Conservation (phyloP, 2,888 invertebrate species). For the Cataglyphis cursor region DNA sequence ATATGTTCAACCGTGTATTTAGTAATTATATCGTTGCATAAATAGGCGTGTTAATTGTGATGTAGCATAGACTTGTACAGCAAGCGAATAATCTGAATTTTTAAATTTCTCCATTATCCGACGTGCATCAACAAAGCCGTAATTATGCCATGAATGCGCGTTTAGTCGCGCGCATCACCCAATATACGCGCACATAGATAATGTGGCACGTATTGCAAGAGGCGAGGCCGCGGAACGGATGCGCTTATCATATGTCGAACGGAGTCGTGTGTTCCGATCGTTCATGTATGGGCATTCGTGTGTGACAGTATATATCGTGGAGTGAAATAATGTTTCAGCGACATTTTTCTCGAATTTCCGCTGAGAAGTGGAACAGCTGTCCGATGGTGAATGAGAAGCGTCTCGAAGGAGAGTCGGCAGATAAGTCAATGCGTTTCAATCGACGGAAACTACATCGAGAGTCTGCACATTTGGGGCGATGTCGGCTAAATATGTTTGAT, state of each 20-base stretch:
- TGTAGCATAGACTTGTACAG: not conserved
- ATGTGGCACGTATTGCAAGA: slow-evolving; percentile 54
- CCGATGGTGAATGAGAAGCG: slow-evolving; percentile 24
- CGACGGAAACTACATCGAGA: slow-evolving; percentile 15
- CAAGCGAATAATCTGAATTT: not conserved
- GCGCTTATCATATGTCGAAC: slow-evolving; percentile 36
- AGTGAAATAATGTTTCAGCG: slow-evolving; percentile 50
- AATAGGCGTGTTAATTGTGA: not conserved
- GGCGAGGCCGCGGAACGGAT: slow-evolving; percentile 51
- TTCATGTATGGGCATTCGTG: slow-evolving; percentile 38
- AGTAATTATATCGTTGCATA: not conserved
- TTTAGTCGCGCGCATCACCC: slow-evolving; percentile 38
- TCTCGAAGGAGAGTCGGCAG: slow-evolving; percentile 32
- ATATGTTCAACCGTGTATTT: not conserved
- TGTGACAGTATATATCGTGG: slow-evolving; percentile 44
- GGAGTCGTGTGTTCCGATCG: slow-evolving; percentile 43
- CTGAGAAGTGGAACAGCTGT: slow-evolving; percentile 52
- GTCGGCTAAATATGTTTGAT: slow-evolving; percentile 17
- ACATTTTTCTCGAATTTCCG: slow-evolving; percentile 53
- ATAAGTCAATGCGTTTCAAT: slow-evolving; percentile 22
- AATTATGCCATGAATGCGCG: slow-evolving; percentile 27
- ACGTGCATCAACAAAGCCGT: slow-evolving; percentile 28
- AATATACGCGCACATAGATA: slow-evolving; percentile 38
- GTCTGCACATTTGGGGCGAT: slow-evolving; percentile 19
- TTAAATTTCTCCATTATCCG: slow-evolving; percentile 3